Evolutionary conservation across 2,113 vertebrate species (phyloP).

Genomic region (Tragelaphus strepsiceros): DNA sequence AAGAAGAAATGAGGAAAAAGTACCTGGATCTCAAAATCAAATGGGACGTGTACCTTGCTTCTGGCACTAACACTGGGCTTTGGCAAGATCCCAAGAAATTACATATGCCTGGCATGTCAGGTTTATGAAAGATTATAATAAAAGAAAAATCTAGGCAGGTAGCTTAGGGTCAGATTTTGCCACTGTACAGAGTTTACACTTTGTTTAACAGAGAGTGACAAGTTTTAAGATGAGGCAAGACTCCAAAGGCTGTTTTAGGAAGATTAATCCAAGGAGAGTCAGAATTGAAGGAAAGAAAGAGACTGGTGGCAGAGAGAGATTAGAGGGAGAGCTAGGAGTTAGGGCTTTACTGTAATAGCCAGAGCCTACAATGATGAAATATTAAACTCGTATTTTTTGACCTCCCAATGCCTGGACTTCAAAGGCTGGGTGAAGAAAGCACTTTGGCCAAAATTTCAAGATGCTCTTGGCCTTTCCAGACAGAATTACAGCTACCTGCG

Average conservation of each 20-base stretch:
- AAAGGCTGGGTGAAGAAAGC: background rate
- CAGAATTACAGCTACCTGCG: conserved; percentile 12
- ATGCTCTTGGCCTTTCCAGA: background rate
- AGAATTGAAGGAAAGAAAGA: background rate
- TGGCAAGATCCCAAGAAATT: background rate
- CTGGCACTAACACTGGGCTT: background rate
- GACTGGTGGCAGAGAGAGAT: background rate
- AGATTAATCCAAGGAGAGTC: background rate
- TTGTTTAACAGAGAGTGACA: background rate
- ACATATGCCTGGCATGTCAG: background rate
- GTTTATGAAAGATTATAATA: background rate
- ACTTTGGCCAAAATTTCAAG: conserved; percentile 1
- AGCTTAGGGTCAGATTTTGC: background rate
- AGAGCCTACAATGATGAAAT: background rate
- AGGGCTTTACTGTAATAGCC: background rate
- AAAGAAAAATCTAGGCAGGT: background rate
- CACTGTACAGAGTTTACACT: background rate
- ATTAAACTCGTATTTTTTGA: background rate
- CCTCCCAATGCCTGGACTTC: background rate
- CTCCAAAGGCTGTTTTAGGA: background rate
- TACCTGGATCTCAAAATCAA: background rate
- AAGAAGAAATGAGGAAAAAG: background rate
- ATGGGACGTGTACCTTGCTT: background rate
- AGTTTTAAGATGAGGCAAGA: background rate
- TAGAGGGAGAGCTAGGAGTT: background rate